Conservation (phyloP, 2,113 vertebrate genomes). For the Sakesphorus luctuosus region DNA sequence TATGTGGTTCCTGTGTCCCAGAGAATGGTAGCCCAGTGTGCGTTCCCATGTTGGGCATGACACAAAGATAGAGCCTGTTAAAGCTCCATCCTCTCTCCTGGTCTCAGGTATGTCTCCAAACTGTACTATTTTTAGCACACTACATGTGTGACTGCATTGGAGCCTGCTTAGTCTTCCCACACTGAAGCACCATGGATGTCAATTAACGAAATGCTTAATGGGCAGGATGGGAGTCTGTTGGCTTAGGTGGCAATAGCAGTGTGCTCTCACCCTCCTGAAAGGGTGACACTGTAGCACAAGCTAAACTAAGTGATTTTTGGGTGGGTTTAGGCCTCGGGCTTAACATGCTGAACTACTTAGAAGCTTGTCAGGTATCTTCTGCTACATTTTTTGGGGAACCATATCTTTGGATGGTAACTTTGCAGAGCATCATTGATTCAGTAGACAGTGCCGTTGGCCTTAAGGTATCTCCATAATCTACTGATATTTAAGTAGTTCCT, state of each 20-base stretch:
- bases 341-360: slow-evolving; percentile 40
- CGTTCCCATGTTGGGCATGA: slow-evolving; percentile 57
- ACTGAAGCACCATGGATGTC: slow-evolving; percentile 41
- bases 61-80: slow-evolving; percentile 52
- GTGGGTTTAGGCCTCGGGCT: slow-evolving; percentile 58
- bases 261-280: slow-evolving; percentile 43
- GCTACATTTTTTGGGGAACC: slow-evolving; percentile 30
- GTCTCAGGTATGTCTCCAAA: slow-evolving; percentile 41
- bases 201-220: slow-evolving; percentile 31
- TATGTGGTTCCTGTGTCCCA: slow-evolving; percentile 67
- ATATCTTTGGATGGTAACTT: slow-evolving; percentile 11
- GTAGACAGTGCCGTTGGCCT: slow-evolving; percentile 47
- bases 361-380: slow-evolving; percentile 30
- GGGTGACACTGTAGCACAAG: slow-evolving; percentile 32
- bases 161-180: slow-evolving; percentile 65
- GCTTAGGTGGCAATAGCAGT: slow-evolving; percentile 36
- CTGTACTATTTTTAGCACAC: slow-evolving; percentile 62
- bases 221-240: slow-evolving; percentile 30
- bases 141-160: slow-evolving; percentile 68
- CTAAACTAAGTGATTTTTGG: slow-evolving; percentile 51
- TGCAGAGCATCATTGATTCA: slow-evolving; percentile 21
- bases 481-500: slow-evolving; percentile 9
- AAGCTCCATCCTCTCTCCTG: slow-evolving; percentile 37
- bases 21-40: slow-evolving; percentile 48
- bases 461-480: slow-evolving; percentile 37